Base-by-base conservation (phyloP, 2,113 vertebrate genomes). In the Pheucticus melanocephalus region DNA sequence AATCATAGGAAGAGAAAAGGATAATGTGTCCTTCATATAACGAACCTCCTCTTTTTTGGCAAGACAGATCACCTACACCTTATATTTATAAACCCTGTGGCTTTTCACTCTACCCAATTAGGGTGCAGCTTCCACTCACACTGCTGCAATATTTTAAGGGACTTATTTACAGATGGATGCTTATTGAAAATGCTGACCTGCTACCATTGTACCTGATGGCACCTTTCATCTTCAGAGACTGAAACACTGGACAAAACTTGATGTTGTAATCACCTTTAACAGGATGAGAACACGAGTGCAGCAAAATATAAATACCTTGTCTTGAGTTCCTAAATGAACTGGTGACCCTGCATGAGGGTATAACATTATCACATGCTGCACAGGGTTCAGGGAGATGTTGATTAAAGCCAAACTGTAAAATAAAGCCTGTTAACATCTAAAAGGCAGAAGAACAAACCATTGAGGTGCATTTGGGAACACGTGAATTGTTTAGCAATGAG, bases 11-110 rank as follows among this genome's bases (percentile, higher is more conserved):
- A 98, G 97, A 86, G 98, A 97, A 98, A 98, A 98, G 98, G 98
- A 97, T 98, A 98, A 98, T 98, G 98, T 98, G 98, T 99, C 99
- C 99, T 99, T 99, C 99, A 99, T 98, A 98, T 98, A 98, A 97
- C 97, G 96, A 99, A 99, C 98, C 98, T 98, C 97, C 87, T 95
- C 80, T 96, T 96, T 95, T 98, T 98, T 98, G 96, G 96, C 94
- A 95, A 97, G 97, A 97, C 82, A 69, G 95, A 97, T 98, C 94
- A 95, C 94, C 81, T 70, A 20, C 59, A 92, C 68, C 50, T 93
- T 96, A 85, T 96, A 95, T 96, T 97, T 96, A 92, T 96, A 90
- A 96, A 78, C 64, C 90, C 91, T 91, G 73, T 93, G 97, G 97
- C 97, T 98, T 97, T 97, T 96, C 92, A 86, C 94, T 93, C 87